These are phyloP conservation scores for Moxostoma hubbsi DNA, from an alignment of 2,797 vertebrate genomes.

Conservation along the genomic window DNA sequence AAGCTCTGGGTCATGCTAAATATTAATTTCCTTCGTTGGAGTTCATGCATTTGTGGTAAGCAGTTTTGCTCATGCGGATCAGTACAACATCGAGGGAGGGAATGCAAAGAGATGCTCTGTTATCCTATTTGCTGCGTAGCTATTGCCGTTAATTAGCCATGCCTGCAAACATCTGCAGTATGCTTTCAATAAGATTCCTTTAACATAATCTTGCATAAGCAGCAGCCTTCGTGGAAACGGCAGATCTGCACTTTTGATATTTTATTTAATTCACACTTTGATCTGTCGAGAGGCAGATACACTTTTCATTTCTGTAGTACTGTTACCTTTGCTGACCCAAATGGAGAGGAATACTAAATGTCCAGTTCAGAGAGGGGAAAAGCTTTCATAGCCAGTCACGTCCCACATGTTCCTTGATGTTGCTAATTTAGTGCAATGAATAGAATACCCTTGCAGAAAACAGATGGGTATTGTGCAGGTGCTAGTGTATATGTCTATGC, in stretches of 20 bases:
- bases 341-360: slow-evolving; percentile 69
- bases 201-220: slow-evolving; percentile 65
- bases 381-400: slow-evolving; percentile 60
- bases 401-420: slow-evolving; percentile 69
- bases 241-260: slow-evolving; percentile 61
- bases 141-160: slow-evolving; percentile 55
- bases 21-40: background rate
- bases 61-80: background rate
- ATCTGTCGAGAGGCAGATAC: slow-evolving; percentile 57
- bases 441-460: slow-evolving; percentile 72
- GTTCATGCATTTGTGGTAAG: background rate
- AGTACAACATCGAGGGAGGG: background rate
- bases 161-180: slow-evolving; percentile 61
- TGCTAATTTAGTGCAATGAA: slow-evolving; percentile 72
- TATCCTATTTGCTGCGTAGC: slow-evolving; percentile 42
- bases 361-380: slow-evolving; percentile 61
- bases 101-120: background rate
- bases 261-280: slow-evolving; percentile 70
- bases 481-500: slow-evolving; percentile 25
- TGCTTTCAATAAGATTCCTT: slow-evolving; percentile 52
- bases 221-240: slow-evolving; percentile 61
- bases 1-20: background rate
- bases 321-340: slow-evolving; percentile 69
- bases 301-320: slow-evolving; percentile 59
- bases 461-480: slow-evolving; percentile 72